phyloP scores from a whole-genome alignment of 2,113 vertebrate species.

The Dascyllus trimaculatus region DNA sequence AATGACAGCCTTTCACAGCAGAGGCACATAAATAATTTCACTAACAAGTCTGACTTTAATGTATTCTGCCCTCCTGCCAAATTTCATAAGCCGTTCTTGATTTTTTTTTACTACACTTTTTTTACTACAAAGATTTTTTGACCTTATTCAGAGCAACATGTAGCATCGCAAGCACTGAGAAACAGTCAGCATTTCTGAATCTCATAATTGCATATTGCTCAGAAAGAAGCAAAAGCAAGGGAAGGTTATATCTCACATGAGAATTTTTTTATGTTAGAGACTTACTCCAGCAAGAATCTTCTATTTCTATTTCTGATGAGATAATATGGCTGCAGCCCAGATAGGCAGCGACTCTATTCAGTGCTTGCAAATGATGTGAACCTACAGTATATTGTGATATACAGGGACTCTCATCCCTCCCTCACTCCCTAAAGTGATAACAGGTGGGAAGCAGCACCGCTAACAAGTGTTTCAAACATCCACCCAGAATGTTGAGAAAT shows the following conservation, averaged over 20 bases:
- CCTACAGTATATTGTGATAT: slow-evolving; percentile 5
- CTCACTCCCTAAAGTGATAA: slow-evolving; percentile 48
- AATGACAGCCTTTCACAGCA: background rate
- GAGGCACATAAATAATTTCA: background rate
- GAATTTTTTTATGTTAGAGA: slow-evolving; percentile 14
- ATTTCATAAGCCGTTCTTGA: slow-evolving; percentile 16
- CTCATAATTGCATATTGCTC: slow-evolving; percentile 11
- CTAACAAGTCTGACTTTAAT: slow-evolving; percentile 1
- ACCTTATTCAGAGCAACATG: slow-evolving; percentile 17
- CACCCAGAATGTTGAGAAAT: slow-evolving; percentile 52
- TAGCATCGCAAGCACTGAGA: slow-evolving; percentile 8
- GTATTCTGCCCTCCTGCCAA: slow-evolving; percentile 10
- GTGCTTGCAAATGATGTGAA: slow-evolving; percentile 1
- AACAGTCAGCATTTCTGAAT: slow-evolving; percentile 5
- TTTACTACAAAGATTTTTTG: background rate
- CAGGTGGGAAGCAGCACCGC: slow-evolving; percentile 56
- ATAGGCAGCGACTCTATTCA: background rate
- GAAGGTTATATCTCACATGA: slow-evolving; percentile 16
- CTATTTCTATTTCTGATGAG: slow-evolving; percentile 17
- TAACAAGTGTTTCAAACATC: slow-evolving; percentile 72
- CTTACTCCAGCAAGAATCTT: slow-evolving; percentile 13
- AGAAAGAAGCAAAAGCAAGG: slow-evolving; percentile 7
- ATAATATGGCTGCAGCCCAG: slow-evolving; percentile 3
- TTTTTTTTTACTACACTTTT: slow-evolving; percentile 3
- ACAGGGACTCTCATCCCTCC: slow-evolving; percentile 8